These are phyloP conservation scores for Gephyroberyx darwinii DNA, from an alignment of 2,797 vertebrate species.

Conservation along the genomic window DNA sequence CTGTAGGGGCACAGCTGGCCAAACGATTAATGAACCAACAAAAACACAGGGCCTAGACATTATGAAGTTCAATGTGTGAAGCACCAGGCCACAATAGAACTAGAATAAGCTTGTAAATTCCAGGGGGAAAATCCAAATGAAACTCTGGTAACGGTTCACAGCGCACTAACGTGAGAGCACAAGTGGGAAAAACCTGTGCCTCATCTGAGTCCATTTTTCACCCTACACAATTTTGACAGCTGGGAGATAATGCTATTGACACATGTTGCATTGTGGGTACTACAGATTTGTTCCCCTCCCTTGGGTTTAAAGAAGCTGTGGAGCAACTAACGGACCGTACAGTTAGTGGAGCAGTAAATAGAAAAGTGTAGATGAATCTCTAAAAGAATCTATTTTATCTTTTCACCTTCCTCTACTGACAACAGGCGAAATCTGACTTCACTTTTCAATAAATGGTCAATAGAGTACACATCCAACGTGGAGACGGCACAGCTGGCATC, in stretches of 20 bases:
- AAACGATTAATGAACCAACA: constrained; percentile 74
- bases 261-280: constrained; percentile 10
- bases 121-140: constrained; percentile 56
- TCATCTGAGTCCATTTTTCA: constrained; percentile 6
- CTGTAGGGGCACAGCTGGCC: constrained; percentile 77
- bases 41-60: constrained; percentile 61
- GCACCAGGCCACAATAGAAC: constrained; percentile 65
- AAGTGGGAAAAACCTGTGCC: neutral
- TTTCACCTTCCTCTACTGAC: neutral
- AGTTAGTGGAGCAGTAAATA: neutral
- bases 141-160: constrained; percentile 60
- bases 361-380: neutral
- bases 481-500: neutral
- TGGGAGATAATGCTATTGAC: neutral
- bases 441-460: neutral
- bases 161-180: constrained; percentile 22
- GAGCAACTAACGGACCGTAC: neutral
- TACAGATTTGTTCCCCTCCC: neutral
- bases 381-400: neutral
- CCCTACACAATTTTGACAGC: constrained; percentile 20
- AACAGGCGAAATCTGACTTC: neutral
- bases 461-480: neutral
- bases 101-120: constrained; percentile 77
- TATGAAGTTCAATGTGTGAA: constrained; percentile 69
- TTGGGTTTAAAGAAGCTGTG: neutral